A percentile compares a stretch with the other conserved stretches of the same genome.
phyloP scores from a whole-genome alignment of 2,888 invertebrate species.

The Caenorhabditis auriculariae region DNA sequence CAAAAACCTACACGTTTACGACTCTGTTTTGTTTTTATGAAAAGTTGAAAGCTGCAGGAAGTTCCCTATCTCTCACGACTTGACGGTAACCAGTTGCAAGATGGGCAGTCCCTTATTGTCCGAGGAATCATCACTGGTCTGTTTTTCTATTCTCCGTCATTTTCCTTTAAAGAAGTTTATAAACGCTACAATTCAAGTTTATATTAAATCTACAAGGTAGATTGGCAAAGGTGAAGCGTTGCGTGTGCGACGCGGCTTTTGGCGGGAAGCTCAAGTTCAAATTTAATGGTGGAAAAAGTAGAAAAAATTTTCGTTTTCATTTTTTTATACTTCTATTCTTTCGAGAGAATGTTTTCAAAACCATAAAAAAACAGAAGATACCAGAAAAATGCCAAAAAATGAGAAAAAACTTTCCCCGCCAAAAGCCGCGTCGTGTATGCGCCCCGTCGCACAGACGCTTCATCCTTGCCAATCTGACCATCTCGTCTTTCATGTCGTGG shows the following conservation, averaged over 20 bases:
- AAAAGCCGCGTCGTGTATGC: too few relatives aligned
- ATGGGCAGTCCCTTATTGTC: constrained; percentile 62
- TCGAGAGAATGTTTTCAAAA: constrained; percentile 5
- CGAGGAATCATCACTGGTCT: constrained; percentile 59
- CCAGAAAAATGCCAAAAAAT: constrained; percentile 1
- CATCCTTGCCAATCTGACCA: too few relatives aligned
- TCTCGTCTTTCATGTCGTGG: too few relatives aligned
- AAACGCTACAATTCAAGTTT: neutral
- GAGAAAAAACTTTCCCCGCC: too few relatives aligned
- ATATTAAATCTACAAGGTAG: neutral
- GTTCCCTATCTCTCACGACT: constrained; percentile 61
- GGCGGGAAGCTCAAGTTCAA: neutral
- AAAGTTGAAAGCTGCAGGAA: too few relatives aligned
- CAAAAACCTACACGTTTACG: too few relatives aligned
- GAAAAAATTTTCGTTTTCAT: neutral
- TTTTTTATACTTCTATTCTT: neutral
- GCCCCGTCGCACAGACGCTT: too few relatives aligned
- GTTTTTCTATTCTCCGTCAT: too few relatives aligned
- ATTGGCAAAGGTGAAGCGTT: constrained; percentile 1
- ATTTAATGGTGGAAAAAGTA: neutral
- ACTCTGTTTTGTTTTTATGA: too few relatives aligned
- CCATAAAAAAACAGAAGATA: too few relatives aligned
- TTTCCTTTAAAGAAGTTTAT: neutral
- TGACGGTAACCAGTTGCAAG: constrained; percentile 59
- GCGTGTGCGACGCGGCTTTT: constrained; percentile 3